phyloP scores from a whole-genome alignment of 2,888 invertebrate species.

The Geotrupes spiniger region DNA sequence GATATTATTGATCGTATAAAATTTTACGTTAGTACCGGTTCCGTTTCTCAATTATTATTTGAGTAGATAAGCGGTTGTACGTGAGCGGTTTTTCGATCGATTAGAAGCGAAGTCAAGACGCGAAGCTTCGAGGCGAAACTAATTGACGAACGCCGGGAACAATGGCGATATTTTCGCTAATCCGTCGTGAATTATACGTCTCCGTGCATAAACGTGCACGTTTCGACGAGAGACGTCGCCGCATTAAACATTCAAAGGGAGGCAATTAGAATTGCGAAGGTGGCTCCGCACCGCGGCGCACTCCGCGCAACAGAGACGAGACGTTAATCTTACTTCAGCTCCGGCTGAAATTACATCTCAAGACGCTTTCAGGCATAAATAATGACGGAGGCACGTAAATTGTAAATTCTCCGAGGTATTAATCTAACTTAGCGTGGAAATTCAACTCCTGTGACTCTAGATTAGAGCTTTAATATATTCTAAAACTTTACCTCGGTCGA shows the following conservation, averaged over 20 bases:
- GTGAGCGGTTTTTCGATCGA: too few relatives aligned
- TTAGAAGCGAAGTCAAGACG: too few relatives aligned
- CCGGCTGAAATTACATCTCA: conserved; percentile 49
- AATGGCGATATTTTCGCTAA: neutral
- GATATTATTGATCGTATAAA: too few relatives aligned
- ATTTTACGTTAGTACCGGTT: too few relatives aligned
- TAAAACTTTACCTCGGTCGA: conserved; percentile 49
- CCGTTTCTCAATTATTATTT: too few relatives aligned
- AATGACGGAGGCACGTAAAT: conserved; percentile 50
- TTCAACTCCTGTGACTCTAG: conserved; percentile 51
- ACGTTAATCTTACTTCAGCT: conserved; percentile 43
- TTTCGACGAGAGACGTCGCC: conserved; percentile 4
- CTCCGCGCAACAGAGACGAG: conserved; percentile 21
- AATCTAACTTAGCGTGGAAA: conserved; percentile 54
- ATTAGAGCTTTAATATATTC: conserved; percentile 53
- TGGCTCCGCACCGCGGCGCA: conserved; percentile 26
- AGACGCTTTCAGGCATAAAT: conserved; percentile 52
- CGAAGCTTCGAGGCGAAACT: too few relatives aligned
- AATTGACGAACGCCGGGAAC: neutral
- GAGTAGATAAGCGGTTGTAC: too few relatives aligned
- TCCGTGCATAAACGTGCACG: neutral
- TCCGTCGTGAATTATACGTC: too few relatives aligned
- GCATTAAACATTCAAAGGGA: conserved; percentile 20
- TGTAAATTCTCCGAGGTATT: conserved; percentile 53
- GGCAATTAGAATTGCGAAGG: conserved; percentile 22